A percentile compares a stretch with the other conserved stretches of the same genome.
Evolutionary conservation across 2,113 vertebrate species (phyloP).

Genomic region (Tachycineta bicolor): DNA sequence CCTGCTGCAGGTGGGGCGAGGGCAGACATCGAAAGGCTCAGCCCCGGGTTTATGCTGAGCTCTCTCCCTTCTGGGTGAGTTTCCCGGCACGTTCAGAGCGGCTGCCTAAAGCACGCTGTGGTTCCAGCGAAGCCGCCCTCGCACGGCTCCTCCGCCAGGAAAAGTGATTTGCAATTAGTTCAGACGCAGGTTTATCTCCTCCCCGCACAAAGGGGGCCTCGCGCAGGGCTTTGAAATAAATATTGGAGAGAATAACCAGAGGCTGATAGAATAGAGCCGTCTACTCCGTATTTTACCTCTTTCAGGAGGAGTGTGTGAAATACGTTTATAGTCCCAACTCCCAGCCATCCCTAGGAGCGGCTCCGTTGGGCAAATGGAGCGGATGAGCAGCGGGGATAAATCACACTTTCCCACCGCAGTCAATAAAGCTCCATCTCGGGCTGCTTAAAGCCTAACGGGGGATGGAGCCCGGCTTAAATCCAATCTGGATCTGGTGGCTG

Average conservation of each 20-base stretch:
- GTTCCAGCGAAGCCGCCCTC: neutral
- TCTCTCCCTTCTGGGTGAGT: neutral
- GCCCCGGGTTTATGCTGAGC: rapidly evolving
- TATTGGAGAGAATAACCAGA: neutral
- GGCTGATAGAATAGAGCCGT: neutral
- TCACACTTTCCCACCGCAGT: neutral
- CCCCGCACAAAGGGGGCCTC: neutral
- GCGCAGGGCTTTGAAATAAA: neutral
- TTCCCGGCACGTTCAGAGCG: neutral
- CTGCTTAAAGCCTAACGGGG: neutral
- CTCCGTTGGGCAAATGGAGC: neutral
- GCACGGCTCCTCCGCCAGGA: neutral
- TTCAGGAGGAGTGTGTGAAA: constrained; percentile 11
- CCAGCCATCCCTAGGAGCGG: neutral
- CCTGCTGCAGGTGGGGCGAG: rapidly evolving
- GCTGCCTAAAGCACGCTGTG: neutral
- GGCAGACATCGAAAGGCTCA: neutral
- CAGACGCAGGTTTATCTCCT: constrained; percentile 3
- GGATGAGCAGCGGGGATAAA: neutral
- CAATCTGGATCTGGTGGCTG: neutral
- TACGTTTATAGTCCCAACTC: constrained; percentile 35
- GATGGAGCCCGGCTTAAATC: neutral
- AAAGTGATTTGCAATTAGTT: constrained; percentile 31
- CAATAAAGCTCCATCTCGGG: neutral
- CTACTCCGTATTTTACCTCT: constrained; percentile 14